A percentile compares a stretch with the other conserved stretches of the same genome.
phyloP scores from a whole-genome alignment of 2,888 invertebrate genomes.

The Bursaphelenchus okinawaensis region DNA sequence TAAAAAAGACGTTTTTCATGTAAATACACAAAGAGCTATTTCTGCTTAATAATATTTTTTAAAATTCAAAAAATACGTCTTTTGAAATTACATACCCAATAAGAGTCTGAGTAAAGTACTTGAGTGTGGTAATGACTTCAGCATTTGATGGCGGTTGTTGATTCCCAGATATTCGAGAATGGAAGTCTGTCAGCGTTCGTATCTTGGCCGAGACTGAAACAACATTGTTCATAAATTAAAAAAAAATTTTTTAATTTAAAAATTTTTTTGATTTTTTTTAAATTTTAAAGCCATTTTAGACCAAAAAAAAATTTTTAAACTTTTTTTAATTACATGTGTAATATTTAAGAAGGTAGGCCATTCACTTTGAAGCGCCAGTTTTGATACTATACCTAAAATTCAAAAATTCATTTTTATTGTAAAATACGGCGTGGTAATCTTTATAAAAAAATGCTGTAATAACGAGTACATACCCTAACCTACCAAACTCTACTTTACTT shows the following conservation, averaged over 20 bases:
- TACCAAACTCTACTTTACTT: no score
- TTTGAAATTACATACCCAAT: constrained; percentile 71
- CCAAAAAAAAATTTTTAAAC: no score
- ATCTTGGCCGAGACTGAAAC: constrained; percentile 94
- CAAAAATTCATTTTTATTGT: not conserved
- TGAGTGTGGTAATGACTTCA: constrained; percentile 93
- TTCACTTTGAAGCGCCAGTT: constrained; percentile 12
- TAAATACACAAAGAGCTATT: no score
- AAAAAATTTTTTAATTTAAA: not conserved
- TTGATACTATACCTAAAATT: not conserved
- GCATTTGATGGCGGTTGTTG: constrained; percentile 73
- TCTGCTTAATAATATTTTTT: no score
- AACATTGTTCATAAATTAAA: constrained; percentile 2
- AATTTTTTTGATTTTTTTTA: not conserved
- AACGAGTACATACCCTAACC: no score
- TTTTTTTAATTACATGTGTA: constrained; percentile 47
- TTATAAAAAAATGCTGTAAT: not conserved
- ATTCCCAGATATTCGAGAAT: constrained; percentile 73
- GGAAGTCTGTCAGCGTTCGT: constrained; percentile 90
- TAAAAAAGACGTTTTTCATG: no score
- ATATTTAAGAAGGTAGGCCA: constrained; percentile 55
- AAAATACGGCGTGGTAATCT: not conserved
- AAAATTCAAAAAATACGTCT: not conserved
- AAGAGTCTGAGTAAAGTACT: constrained; percentile 93
- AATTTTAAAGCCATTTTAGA: no score